phyloP scores from a whole-genome alignment of 92 coral and sea anemone species.

The Nematostella vectensis region DNA sequence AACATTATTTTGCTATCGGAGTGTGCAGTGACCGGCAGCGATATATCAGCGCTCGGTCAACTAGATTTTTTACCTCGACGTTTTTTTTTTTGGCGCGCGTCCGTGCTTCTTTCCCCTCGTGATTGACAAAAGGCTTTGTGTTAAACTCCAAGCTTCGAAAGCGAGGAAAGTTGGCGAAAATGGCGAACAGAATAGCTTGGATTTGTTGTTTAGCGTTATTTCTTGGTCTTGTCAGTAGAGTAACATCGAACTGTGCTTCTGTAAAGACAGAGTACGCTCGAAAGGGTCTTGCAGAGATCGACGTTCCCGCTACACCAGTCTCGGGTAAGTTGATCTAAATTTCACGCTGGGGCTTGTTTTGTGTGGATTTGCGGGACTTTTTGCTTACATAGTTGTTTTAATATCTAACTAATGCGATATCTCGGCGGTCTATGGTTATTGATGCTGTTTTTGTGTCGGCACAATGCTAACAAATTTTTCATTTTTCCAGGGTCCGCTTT shows the following conservation, averaged over 20 bases:
- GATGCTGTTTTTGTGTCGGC: constrained; percentile 1
- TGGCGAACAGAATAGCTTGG: neutral
- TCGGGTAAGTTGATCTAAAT: constrained; percentile 28
- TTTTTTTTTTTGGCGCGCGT: no score
- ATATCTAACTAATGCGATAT: constrained; percentile 1
- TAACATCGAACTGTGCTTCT: constrained; percentile 30
- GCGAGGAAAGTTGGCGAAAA: neutral
- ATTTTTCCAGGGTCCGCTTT: constrained; percentile 37
- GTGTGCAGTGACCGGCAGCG: constrained; percentile 9
- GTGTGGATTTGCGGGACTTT: constrained; percentile 23
- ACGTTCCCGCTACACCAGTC: constrained; percentile 39
- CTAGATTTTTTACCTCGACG: no score
- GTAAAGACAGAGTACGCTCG: constrained; percentile 38
- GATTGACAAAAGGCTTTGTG: no score
- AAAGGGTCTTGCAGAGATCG: constrained; percentile 43
- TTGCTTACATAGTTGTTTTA: constrained; percentile 2
- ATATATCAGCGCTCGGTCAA: no score
- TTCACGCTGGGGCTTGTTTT: constrained; percentile 24
- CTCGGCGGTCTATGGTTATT: neutral
- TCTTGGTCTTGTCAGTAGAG: constrained; percentile 13
- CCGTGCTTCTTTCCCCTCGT: no score
- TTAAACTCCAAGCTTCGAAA: no score
- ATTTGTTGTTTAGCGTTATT: constrained; percentile 9
- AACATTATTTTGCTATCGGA: constrained; percentile 44
- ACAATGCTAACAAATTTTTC: constrained; percentile 10